These are phyloP conservation scores for Eumacrocentrus americanus DNA, from an alignment of 2,888 invertebrate species.

Conservation along the genomic window DNA sequence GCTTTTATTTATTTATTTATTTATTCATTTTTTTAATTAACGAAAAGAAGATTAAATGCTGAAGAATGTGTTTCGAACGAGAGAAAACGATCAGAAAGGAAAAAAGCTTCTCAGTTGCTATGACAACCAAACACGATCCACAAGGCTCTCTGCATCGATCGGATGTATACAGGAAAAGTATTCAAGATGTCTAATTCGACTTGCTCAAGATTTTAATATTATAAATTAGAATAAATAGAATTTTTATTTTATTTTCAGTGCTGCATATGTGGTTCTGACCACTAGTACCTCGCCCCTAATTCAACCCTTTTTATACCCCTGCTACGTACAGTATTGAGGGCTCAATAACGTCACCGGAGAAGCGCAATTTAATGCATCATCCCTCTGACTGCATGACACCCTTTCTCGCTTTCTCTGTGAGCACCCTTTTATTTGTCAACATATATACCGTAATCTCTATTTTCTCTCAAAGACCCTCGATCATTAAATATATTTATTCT, in stretches of 20 bases:
- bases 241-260: no score
- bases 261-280: no score
- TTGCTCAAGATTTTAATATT: no score
- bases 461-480: neutral
- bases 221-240: no score
- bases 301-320: constrained; percentile 5
- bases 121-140: constrained; percentile 1
- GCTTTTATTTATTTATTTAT: no score
- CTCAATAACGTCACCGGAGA: constrained; percentile 32
- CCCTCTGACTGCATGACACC: constrained; percentile 27
- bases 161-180: no score
- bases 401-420: constrained; percentile 19
- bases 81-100: neutral
- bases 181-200: no score
- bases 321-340: constrained; percentile 1
- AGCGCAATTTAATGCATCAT: constrained; percentile 36
- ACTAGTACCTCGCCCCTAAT: no score
- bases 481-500: neutral
- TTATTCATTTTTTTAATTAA: no score
- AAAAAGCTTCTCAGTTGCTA: constrained; percentile 7
- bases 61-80: neutral
- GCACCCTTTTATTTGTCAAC: constrained; percentile 9
- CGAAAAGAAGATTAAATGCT: neutral
- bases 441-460: constrained; percentile 4
- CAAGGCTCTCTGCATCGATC: neutral